A percentile compares a stretch with the other conserved stretches of the same genome.
Evolutionary conservation across 2,113 vertebrate genomes (phyloP).

Genomic region (Trichomycterus rosablanca): DNA sequence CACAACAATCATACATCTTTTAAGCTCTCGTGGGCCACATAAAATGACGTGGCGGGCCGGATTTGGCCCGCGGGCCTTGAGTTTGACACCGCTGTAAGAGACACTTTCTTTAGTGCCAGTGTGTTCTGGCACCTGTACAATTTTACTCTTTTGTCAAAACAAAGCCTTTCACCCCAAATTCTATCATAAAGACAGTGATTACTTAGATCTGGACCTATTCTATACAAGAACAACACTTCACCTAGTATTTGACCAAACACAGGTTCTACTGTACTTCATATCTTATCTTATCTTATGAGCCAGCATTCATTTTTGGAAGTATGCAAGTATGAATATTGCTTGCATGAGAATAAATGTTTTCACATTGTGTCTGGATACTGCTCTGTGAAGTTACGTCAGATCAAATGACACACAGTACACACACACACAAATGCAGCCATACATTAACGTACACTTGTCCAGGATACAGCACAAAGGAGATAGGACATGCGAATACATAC

Average conservation of each 20-base stretch:
- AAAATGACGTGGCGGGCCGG: too few relatives aligned
- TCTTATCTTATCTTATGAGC: slow-evolving; percentile 2
- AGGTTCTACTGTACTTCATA: slow-evolving; percentile 26
- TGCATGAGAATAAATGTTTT: slow-evolving; percentile 6
- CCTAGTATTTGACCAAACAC: slow-evolving; percentile 44
- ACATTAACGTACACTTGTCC: slow-evolving; percentile 35
- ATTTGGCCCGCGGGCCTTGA: too few relatives aligned
- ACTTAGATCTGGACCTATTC: slow-evolving; percentile 40
- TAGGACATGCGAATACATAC: slow-evolving; percentile 59
- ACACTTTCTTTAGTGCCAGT: too few relatives aligned
- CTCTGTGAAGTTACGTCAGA: slow-evolving; percentile 10
- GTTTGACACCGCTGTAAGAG: too few relatives aligned
- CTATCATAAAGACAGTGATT: slow-evolving; percentile 7
- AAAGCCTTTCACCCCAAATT: slow-evolving; percentile 22
- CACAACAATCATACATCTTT: too few relatives aligned
- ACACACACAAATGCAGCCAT: slow-evolving; percentile 20
- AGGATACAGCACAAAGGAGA: slow-evolving; percentile 41
- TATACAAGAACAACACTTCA: slow-evolving; percentile 53
- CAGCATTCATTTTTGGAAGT: not conserved
- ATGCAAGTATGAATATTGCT: too few relatives aligned
- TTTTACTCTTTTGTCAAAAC: slow-evolving; percentile 34
- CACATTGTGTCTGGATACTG: slow-evolving; percentile 19
- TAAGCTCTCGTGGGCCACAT: too few relatives aligned
- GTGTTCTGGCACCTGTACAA: too few relatives aligned
- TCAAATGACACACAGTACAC: slow-evolving; percentile 25